These are phyloP conservation scores for Sebastes ruberrimus DNA, from an alignment of 2,797 vertebrate species.

Conservation along the genomic window DNA sequence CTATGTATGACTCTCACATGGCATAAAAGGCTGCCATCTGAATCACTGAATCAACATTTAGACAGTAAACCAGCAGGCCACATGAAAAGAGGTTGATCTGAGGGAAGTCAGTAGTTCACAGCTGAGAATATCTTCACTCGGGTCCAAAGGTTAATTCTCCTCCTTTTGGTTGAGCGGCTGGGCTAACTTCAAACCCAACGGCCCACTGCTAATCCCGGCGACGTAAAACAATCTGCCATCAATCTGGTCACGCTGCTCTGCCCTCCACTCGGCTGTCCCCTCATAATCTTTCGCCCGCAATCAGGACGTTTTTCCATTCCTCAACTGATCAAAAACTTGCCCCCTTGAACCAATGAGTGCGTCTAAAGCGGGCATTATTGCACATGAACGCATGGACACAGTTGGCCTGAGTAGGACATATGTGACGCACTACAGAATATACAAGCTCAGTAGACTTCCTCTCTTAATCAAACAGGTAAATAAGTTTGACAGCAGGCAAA, in stretches of 20 bases:
- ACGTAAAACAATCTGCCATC: constrained; percentile 68
- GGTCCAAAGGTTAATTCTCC: constrained; percentile 59
- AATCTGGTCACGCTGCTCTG: constrained; percentile 61
- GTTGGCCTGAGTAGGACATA: not conserved
- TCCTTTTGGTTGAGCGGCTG: constrained; percentile 35
- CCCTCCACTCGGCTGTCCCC: constrained; percentile 22
- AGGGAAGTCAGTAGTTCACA: constrained; percentile 34
- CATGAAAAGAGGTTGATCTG: constrained; percentile 15
- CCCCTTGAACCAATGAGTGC: constrained; percentile 27
- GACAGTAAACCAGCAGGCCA: constrained; percentile 4
- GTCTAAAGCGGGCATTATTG: constrained; percentile 18
- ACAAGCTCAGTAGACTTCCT: not conserved
- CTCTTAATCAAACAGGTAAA: constrained; percentile 28
- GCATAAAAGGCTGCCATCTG: not conserved
- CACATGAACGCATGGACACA: not conserved
- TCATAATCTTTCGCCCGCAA: constrained; percentile 54
- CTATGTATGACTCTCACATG: not conserved
- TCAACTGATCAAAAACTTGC: constrained; percentile 45
- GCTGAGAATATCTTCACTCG: constrained; percentile 27
- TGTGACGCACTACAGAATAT: constrained; percentile 14
- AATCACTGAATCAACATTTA: constrained; percentile 5
- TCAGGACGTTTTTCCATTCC: constrained; percentile 43
- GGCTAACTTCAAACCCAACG: constrained; percentile 55
- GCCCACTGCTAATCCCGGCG: constrained; percentile 62
- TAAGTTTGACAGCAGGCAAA: constrained; percentile 15